Conservation (phyloP, 1,140 invertebrate species). For the Lordiphosa collinella region DNA sequence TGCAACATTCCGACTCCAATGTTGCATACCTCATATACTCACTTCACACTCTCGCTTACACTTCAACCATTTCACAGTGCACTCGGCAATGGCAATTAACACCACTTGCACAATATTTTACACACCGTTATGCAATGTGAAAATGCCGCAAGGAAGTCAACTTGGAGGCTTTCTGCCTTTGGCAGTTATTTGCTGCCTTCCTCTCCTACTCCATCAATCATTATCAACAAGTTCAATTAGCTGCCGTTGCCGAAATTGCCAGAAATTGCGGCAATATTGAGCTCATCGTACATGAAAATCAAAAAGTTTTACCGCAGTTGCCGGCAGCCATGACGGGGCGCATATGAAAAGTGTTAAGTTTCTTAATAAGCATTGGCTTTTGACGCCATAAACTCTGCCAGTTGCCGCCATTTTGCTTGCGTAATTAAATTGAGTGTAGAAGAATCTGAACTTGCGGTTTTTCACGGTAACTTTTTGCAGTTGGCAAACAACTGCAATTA, state of each 20-base stretch:
- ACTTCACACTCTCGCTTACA: too few species aligned
- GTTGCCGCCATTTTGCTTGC: conserved; percentile 38
- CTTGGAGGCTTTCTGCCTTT: neutral
- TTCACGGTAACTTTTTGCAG: conserved; percentile 9
- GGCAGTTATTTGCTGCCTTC: too few species aligned
- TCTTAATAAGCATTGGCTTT: conserved; percentile 61
- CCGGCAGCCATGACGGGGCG: too few species aligned
- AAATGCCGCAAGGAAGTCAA: conserved; percentile 11
- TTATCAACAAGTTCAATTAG: conserved; percentile 56
- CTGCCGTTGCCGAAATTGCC: conserved; percentile 9
- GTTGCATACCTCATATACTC: too few species aligned
- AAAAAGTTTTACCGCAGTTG: conserved; percentile 34
- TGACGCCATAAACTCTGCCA: conserved; percentile 30
- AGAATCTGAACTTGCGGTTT: conserved; percentile 53
- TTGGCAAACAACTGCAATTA: conserved; percentile 63
- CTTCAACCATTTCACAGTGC: too few species aligned
- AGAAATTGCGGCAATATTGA: conserved; percentile 37
- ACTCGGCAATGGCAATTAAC: conserved; percentile 26
- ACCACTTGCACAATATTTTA: conserved; percentile 24
- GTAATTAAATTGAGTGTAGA: conserved; percentile 73
- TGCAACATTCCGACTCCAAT: too few species aligned
- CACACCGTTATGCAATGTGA: conserved; percentile 5
- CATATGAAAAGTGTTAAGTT: conserved; percentile 25
- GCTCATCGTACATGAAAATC: conserved; percentile 57
- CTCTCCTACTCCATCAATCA: too few species aligned